These are phyloP conservation scores for Ochropleura leucogaster DNA, from an alignment of 2,888 invertebrate genomes.

Conservation along the genomic window DNA sequence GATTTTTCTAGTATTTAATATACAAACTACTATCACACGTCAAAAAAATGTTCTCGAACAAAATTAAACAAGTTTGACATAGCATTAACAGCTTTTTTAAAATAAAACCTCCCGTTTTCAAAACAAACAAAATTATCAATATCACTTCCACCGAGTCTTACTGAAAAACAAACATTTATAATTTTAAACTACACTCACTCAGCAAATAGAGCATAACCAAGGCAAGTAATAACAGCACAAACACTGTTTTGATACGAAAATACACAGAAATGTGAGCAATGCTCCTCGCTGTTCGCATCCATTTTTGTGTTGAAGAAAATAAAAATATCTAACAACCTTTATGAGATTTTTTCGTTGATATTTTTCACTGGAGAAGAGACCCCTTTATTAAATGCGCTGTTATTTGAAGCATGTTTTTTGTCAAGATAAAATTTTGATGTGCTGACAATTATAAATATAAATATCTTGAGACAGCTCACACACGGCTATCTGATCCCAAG, in stretches of 20 bases:
- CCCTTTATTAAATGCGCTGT: neutral
- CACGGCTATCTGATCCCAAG: too few relatives aligned
- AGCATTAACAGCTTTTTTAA: too few relatives aligned
- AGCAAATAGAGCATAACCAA: slow-evolving; percentile 17
- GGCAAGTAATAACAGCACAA: neutral
- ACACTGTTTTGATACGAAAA: slow-evolving; percentile 24
- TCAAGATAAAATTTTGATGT: neutral
- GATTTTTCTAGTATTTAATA: too few relatives aligned
- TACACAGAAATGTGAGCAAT: slow-evolving; percentile 17
- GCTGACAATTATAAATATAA: too few relatives aligned
- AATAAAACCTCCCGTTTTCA: too few relatives aligned
- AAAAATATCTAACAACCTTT: slow-evolving; percentile 18
- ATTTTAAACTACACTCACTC: slow-evolving; percentile 6
- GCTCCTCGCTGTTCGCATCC: slow-evolving; percentile 28
- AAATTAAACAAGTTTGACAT: too few relatives aligned
- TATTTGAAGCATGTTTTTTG: neutral
- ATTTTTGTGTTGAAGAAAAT: slow-evolving; percentile 46
- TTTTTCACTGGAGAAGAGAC: slow-evolving; percentile 12
- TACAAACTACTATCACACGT: too few relatives aligned
- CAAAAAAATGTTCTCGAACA: too few relatives aligned
- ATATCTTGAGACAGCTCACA: too few relatives aligned
- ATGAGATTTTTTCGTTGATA: slow-evolving; percentile 23
- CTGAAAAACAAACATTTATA: slow-evolving; percentile 7
- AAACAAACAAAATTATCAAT: neutral
- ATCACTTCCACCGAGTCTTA: neutral